phyloP scores from a whole-genome alignment of 2,797 vertebrate genomes.

The Spatula versicolor region DNA sequence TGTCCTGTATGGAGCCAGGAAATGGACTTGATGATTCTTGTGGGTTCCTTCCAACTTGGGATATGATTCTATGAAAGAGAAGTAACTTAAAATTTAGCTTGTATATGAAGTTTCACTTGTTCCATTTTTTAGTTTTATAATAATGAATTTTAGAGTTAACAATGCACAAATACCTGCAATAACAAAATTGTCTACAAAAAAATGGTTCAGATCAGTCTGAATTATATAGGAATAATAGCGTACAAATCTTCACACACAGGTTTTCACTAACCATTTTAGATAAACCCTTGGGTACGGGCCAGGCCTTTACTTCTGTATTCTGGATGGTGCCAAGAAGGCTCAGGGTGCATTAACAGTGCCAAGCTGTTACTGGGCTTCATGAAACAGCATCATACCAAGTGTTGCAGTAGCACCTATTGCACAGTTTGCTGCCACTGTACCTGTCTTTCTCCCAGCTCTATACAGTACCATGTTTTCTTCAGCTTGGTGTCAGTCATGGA shows the following conservation, averaged over 20 bases:
- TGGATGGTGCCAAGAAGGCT: not conserved
- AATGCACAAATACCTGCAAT: not conserved
- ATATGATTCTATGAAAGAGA: not conserved
- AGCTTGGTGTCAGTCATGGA: not conserved
- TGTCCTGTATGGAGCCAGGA: not conserved
- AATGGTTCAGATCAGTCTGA: not conserved
- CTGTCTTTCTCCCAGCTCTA: not conserved
- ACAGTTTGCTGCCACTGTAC: not conserved
- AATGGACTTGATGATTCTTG: not conserved
- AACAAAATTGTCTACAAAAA: not conserved
- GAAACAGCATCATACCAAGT: fast-evolving
- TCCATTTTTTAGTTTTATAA: not conserved
- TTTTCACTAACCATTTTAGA: not conserved
- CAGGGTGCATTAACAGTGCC: fast-evolving
- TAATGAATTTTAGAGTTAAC: not conserved
- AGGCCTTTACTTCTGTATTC: not conserved
- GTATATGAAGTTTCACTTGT: not conserved
- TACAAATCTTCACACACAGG: not conserved
- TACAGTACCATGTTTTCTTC: not conserved
- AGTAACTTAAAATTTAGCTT: not conserved
- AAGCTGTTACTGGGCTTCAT: not conserved
- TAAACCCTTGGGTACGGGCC: not conserved
- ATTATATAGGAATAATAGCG: not conserved
- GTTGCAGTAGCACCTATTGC: not conserved
- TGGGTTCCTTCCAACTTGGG: not conserved